Base-by-base conservation (phyloP, 1,140 invertebrate genomes). In the Leptopilina boulardi region DNA sequence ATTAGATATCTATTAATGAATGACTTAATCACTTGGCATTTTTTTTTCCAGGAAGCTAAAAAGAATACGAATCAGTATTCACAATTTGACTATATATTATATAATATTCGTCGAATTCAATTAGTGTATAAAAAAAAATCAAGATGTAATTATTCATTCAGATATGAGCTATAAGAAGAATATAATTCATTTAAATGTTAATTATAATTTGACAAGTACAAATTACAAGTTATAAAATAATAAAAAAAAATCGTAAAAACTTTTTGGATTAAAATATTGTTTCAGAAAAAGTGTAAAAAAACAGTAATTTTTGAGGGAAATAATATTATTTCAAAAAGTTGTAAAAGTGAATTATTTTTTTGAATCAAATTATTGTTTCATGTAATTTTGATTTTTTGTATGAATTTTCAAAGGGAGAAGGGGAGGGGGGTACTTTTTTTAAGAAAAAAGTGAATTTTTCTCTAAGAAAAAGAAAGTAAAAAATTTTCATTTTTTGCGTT, bases 11-110 rank as follows among this genome's bases (percentile, higher is more conserved):
- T 54, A 19, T 2, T 9, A 19, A 18, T 30, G 11, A 30, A 13
- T n/a, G 9, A 56, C 15, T 66, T 66, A 66, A 66, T 30, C 13
- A 30, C 23, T 66, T 30, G 15, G 47, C 23, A 66, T 66, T 66
- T 15, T 66, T 66, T 15, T 30, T 30, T 66, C n/a, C 26, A 30
- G 26, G 15, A 15, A 66, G 13, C 13, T 66, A 66, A n/a, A 66
- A 38, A n/a, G 26, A 34, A 66, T 66, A 66, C 59, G 13, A 66
- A 30, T n/a, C 23, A 66, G 59, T 34, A 30, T 66, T 66, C 59
- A 30, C 23, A 26, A 59, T 66, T 66, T 23, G 59, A 66, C 59
- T 26, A 26, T n/a, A n/a, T n/a, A n/a, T n/a, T n/a, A n/a, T n/a
- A n/a, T n/a, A n/a, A n/a, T n/a, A 30, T 30, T 30, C 15, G 59